phyloP scores from a whole-genome alignment of 92 coral and sea anemone genomes.

The Plumapathes pennacea region DNA sequence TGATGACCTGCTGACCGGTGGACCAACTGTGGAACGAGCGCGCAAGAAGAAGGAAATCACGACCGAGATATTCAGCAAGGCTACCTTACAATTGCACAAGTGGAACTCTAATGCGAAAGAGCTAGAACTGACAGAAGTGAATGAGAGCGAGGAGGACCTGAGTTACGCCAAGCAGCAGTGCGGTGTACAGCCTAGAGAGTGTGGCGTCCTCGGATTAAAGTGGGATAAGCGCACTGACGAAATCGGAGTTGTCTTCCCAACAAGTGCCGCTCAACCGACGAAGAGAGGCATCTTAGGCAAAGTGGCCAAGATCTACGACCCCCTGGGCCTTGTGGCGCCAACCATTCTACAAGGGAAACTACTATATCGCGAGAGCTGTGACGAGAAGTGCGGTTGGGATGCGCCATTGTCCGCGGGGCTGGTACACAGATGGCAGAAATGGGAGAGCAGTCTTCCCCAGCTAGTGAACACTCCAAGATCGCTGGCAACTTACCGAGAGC shows the following conservation, averaged over 20 bases:
- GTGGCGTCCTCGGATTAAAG: constrained; percentile 30
- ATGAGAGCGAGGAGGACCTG: too few relatives aligned
- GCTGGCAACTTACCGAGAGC: constrained; percentile 19
- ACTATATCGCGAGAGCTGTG: constrained; percentile 37
- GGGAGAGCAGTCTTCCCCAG: constrained; percentile 33
- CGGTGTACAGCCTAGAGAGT: constrained; percentile 16
- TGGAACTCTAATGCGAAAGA: constrained; percentile 49
- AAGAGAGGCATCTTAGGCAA: constrained; percentile 41
- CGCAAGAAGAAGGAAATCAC: constrained; percentile 23
- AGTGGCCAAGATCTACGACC: constrained; percentile 45
- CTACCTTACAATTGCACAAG: constrained; percentile 53
- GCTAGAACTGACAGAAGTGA: constrained; percentile 34
- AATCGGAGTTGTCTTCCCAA: constrained; percentile 29
- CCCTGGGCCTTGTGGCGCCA: constrained; percentile 41
- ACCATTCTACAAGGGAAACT: constrained; percentile 43
- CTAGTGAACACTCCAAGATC: constrained; percentile 8
- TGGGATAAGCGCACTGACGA: constrained; percentile 41
- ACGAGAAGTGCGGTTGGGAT: constrained; percentile 46
- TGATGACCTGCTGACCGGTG: constrained; percentile 42
- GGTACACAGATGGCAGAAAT: constrained; percentile 38
- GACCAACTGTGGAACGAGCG: constrained; percentile 29
- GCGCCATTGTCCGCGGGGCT: constrained; percentile 12
- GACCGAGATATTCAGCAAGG: constrained; percentile 20
- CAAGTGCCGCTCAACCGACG: constrained; percentile 11
- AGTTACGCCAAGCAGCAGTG: constrained; percentile 45